Base-by-base conservation (phyloP, 2,888 invertebrate genomes). In the Phaedon cochleariae region DNA sequence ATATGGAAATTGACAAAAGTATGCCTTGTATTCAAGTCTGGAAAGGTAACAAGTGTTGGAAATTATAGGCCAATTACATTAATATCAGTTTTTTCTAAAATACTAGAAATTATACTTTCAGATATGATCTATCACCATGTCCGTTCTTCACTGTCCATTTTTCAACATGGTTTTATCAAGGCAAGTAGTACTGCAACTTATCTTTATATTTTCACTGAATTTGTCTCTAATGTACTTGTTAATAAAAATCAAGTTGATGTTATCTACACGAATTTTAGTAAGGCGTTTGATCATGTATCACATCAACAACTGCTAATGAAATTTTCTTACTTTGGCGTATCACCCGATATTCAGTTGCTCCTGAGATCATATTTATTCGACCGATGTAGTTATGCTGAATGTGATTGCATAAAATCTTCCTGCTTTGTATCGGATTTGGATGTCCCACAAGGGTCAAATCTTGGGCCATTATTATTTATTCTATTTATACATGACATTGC, bases 71-170 rank as follows among this genome's bases (percentile, higher is more conserved):
- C 21, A 10, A 54, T 54, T 18, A 21, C 18, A 31, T 17, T 31
- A 15, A 41, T 54, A 21, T 37, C 54, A 1, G 34, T 37, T 37
- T 54, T 54, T 21, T 54, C 9, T 5, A 37, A 53, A 31, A 37
- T 54, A 37, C 18, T 53, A n/a, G 52, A 29, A 12, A 53, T 53
- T 29, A 53, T 53, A 29, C 31, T 52, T 1, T 53, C 52, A 29
- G 52, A 53, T 51, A 12, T 51, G 26, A 51, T 41, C 4, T 41
- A 41, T 41, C 3, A 41, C 9, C 15, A 29, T 53, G 18, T 53
- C 4, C 52, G 37, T 34, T 34, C 6, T 10, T 34, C 10, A 34
- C 31, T 34, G 31, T 34, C 31, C 31, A 34, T 9, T 34, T 34
- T 34, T 34, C 31, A 9, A 34, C 31, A 34, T 34, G 6, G 31